phyloP scores from a whole-genome alignment of 2,797 vertebrate genomes.

The Decapterus maruadsi region DNA sequence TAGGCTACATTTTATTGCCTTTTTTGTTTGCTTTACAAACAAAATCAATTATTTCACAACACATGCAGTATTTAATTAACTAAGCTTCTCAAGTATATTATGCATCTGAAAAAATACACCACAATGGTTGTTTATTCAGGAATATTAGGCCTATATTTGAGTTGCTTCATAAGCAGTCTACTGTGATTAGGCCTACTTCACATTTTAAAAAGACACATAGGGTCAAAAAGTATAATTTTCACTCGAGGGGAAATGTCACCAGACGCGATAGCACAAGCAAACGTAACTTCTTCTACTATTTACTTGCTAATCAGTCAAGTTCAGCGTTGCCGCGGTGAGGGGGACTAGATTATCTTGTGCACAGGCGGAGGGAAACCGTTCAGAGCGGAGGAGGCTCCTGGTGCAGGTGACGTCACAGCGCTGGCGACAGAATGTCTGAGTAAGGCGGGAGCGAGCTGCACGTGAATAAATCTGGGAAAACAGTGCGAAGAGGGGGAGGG shows the following conservation, averaged over 20 bases:
- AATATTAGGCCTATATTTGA: not conserved
- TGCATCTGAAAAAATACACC: not conserved
- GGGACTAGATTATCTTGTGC: conserved; percentile 83
- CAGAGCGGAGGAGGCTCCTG: conserved; percentile 74
- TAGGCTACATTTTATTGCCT: not conserved
- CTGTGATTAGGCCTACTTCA: too few species aligned
- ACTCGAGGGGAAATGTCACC: too few species aligned
- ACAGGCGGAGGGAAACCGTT: conserved; percentile 82
- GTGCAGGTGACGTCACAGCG: conserved; percentile 85
- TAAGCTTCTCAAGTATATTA: not conserved
- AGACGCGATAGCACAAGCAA: too few species aligned
- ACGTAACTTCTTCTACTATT: not conserved
- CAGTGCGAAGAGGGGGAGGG: conserved; percentile 67
- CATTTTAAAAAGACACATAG: not conserved
- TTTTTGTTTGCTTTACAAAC: not conserved
- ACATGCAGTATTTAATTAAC: too few species aligned
- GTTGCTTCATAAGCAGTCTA: not conserved
- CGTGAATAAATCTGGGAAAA: conserved; percentile 89
- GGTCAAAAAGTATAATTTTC: not conserved
- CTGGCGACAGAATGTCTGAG: conserved; percentile 92
- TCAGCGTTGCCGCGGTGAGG: conserved; percentile 48
- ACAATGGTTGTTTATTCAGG: too few species aligned
- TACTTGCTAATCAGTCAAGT: conserved; percentile 36
- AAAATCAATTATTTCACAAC: not conserved
- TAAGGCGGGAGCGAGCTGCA: conserved; percentile 86